These are phyloP conservation scores for Furcifer pardalis DNA, from an alignment of 2,797 vertebrate species.

Conservation along the genomic window DNA sequence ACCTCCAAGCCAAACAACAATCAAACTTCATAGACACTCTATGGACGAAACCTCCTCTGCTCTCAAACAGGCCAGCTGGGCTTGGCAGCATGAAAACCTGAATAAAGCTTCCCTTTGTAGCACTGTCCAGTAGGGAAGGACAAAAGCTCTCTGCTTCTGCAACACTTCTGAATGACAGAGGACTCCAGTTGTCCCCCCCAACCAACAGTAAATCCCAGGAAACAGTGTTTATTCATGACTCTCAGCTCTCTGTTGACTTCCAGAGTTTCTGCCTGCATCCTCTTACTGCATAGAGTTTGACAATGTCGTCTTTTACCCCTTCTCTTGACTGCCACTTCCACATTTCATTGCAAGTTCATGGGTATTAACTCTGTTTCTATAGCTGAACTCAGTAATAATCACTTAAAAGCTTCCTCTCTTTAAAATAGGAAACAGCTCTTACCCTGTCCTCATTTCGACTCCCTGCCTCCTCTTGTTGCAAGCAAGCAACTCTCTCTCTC, in stretches of 20 bases:
- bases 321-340: constrained; percentile 86
- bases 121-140: constrained; percentile 79
- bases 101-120: constrained; percentile 90
- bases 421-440: constrained; percentile 68
- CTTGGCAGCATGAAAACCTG: constrained; percentile 79
- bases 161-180: constrained; percentile 72
- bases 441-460: constrained; percentile 65
- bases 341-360: constrained; percentile 87
- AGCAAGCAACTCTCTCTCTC: constrained; percentile 36
- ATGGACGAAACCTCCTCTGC: constrained; percentile 58
- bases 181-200: constrained; percentile 38
- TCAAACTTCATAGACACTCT: constrained; percentile 51
- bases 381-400: constrained; percentile 73
- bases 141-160: constrained; percentile 79
- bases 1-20: constrained; percentile 66
- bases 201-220: constrained; percentile 68
- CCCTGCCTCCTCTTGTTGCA: constrained; percentile 41
- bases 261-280: constrained; percentile 68
- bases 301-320: constrained; percentile 90
- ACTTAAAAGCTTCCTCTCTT: constrained; percentile 63
- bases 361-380: constrained; percentile 84
- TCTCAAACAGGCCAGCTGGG: constrained; percentile 72
- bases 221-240: constrained; percentile 85
- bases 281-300: constrained; percentile 62
- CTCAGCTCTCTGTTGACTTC: constrained; percentile 69